Percentiles rank a stretch among this genome's conserved stretches.
Evolutionary conservation across 2,797 vertebrate genomes (phyloP).

Genomic region (Chromobotia macracanthus): DNA sequence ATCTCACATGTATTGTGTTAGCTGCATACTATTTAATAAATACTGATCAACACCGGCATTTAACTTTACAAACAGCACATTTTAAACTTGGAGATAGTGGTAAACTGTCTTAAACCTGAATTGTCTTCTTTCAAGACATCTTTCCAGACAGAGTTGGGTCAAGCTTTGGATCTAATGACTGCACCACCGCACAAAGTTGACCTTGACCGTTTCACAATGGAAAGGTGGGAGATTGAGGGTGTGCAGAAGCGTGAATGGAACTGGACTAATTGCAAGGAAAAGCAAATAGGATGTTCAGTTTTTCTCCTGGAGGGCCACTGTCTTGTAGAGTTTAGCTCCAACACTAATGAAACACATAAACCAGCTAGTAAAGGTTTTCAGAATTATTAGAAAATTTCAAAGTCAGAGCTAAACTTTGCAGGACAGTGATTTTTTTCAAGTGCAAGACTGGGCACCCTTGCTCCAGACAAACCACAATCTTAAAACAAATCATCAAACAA

Average conservation of each 20-base stretch:
- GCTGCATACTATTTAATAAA: background rate
- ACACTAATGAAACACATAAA: too few species aligned
- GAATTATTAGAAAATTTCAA: background rate
- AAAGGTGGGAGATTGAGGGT: conserved; percentile 77
- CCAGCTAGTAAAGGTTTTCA: too few species aligned
- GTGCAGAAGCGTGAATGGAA: background rate
- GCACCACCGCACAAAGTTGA: conserved; percentile 83
- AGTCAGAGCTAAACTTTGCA: too few species aligned
- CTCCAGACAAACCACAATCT: background rate
- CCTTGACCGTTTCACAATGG: conserved; percentile 85
- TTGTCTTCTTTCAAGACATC: conserved; percentile 71
- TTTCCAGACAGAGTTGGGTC: conserved; percentile 91
- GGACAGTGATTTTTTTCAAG: too few species aligned
- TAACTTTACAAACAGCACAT: background rate
- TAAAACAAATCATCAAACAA: background rate
- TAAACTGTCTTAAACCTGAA: background rate
- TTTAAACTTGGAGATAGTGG: background rate
- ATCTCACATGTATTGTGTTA: background rate
- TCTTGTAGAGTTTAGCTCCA: too few species aligned
- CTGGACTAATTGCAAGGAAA: background rate
- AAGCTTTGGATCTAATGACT: conserved; percentile 89
- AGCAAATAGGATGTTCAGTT: background rate
- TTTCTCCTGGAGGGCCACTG: background rate
- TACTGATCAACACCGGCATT: background rate
- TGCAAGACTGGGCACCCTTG: too few species aligned